Conservation (phyloP, 2,113 vertebrate genomes). For the Bombycilla garrulus region DNA sequence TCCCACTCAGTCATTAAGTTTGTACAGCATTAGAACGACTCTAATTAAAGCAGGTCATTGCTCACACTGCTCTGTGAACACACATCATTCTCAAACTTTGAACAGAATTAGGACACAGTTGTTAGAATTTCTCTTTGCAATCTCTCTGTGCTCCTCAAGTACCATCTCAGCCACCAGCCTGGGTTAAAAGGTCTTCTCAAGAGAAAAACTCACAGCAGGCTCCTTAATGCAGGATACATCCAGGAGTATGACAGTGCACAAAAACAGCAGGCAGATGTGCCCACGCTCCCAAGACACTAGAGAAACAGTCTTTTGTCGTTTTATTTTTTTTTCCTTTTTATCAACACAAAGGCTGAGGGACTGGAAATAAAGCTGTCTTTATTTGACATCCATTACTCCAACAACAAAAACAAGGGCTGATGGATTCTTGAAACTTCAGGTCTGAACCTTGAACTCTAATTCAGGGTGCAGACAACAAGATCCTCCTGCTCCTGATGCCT, state of each 20-base stretch:
- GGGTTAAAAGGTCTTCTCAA: neutral
- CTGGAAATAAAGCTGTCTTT: neutral
- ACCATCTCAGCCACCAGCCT: neutral
- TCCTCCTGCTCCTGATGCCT: neutral
- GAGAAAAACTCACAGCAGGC: neutral
- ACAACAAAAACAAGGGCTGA: neutral
- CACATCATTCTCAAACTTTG: neutral
- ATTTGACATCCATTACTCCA: neutral
- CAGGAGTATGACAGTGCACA: neutral
- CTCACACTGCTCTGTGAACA: neutral
- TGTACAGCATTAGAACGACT: neutral
- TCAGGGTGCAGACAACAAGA: neutral
- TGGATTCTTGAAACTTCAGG: neutral
- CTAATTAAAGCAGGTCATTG: neutral
- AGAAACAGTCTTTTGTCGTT: neutral
- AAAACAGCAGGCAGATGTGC: neutral
- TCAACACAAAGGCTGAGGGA: neutral
- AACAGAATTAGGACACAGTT: neutral
- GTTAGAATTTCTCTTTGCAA: neutral
- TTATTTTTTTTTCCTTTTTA: rapidly evolving
- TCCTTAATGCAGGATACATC: neutral
- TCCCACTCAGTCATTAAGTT: neutral
- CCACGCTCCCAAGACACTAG: neutral
- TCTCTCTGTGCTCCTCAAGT: neutral
- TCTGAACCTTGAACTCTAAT: neutral